Evolutionary conservation across 2,888 invertebrate genomes (phyloP).

Genomic region (Allophyes oxyacanthae): DNA sequence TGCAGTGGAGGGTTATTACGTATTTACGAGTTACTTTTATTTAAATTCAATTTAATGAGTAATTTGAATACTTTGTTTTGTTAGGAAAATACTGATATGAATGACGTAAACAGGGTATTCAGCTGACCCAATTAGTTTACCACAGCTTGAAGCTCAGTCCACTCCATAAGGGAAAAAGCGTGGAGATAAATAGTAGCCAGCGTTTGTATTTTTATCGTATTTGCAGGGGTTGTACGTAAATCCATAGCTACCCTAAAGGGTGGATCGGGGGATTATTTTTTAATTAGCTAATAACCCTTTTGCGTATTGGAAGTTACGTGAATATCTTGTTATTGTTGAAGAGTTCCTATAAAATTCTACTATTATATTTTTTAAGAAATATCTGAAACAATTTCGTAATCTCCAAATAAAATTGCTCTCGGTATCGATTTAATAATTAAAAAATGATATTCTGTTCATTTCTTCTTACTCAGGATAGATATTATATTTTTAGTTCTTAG

Average conservation of each 20-base stretch:
- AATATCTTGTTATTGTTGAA: not conserved
- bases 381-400: too few species aligned
- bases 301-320: slow-evolving; percentile 11
- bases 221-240: slow-evolving; percentile 22
- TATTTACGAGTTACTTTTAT: too few species aligned
- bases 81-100: too few species aligned
- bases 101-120: not conserved
- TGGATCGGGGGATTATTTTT: slow-evolving; percentile 22
- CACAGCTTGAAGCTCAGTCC: slow-evolving; percentile 5
- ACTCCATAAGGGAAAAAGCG: slow-evolving; percentile 22
- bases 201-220: slow-evolving; percentile 34
- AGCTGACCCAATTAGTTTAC: slow-evolving; percentile 29
- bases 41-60: too few species aligned
- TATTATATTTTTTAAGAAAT: too few species aligned
- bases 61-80: too few species aligned
- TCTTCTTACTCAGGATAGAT: too few species aligned
- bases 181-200: slow-evolving; percentile 16
- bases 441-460: too few species aligned
- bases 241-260: slow-evolving; percentile 7
- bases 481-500: too few species aligned
- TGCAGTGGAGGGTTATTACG: slow-evolving; percentile 22
- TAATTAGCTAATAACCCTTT: slow-evolving; percentile 39
- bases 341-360: too few species aligned
- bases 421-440: too few species aligned
- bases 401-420: too few species aligned